Percentiles rank a stretch among this genome's conserved stretches.
Conservation (phyloP, 1,140 invertebrate genomes). For the Drosophila setifemur region DNA sequence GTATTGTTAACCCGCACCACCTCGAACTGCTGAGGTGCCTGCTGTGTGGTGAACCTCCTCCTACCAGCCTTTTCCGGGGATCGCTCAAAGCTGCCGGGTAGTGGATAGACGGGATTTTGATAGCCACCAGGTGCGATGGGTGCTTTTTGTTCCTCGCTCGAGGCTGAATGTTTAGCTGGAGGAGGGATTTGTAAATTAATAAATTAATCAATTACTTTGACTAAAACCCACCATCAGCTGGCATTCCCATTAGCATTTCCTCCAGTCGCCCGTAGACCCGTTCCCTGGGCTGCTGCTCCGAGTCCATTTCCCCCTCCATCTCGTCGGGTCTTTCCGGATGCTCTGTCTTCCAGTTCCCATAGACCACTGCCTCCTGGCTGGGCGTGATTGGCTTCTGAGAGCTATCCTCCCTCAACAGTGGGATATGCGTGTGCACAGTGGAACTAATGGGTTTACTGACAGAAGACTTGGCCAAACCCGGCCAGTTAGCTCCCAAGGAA, state of each 20-base stretch:
- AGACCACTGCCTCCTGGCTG: constrained; percentile 57
- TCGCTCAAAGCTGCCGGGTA: constrained; percentile 48
- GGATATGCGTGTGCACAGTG: constrained; percentile 62
- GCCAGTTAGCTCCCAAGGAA: background rate
- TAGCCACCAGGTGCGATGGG: constrained; percentile 31
- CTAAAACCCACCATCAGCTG: constrained; percentile 56
- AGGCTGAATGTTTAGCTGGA: constrained; percentile 23
- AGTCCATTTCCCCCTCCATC: background rate
- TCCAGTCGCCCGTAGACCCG: constrained; percentile 55
- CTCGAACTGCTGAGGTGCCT: constrained; percentile 19
- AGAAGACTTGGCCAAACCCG: background rate
- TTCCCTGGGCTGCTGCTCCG: constrained; percentile 35
- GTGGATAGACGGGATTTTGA: constrained; percentile 10
- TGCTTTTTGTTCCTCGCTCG: constrained; percentile 38
- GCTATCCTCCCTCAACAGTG: constrained; percentile 44
- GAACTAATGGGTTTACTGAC: constrained; percentile 46
- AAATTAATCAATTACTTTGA: no score
- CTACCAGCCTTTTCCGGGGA: constrained; percentile 47
- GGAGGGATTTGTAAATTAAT: background rate
- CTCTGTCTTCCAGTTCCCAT: constrained; percentile 76
- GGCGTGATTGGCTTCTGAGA: constrained; percentile 1
- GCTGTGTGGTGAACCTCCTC: constrained; percentile 23
- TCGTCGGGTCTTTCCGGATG: constrained; percentile 48
- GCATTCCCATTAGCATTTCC: constrained; percentile 67
- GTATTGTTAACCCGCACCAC: constrained; percentile 34